Percentiles rank a stretch among this genome's conserved stretches.
Conservation (phyloP, 2,797 vertebrate species). For the Cercopithecus mitis region DNA sequence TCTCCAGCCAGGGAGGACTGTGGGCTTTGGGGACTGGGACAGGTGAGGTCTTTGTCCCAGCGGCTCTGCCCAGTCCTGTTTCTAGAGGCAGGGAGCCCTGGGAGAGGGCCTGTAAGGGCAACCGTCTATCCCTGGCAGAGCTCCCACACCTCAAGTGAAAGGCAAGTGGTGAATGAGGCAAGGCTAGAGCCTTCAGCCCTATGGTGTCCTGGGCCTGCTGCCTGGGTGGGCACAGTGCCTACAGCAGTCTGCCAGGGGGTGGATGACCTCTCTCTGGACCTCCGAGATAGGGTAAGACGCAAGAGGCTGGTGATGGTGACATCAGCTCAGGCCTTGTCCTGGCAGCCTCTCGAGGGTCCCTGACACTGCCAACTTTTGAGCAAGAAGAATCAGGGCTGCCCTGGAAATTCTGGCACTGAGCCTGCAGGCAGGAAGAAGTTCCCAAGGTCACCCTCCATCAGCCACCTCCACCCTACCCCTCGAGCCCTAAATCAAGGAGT, state of each 20-base stretch:
- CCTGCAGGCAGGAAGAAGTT: not conserved
- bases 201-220: not conserved
- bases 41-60: not conserved
- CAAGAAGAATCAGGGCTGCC: not conserved
- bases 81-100: not conserved
- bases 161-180: not conserved
- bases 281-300: not conserved
- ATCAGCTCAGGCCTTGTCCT: not conserved
- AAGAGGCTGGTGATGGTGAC: not conserved
- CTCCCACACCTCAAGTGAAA: not conserved
- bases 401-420: not conserved
- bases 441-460: conserved; percentile 9
- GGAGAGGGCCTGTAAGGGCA: not conserved
- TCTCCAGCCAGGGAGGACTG: not conserved
- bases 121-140: not conserved
- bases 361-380: not conserved
- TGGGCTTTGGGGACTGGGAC: not conserved
- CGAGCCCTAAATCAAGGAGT: not conserved
- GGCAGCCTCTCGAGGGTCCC: not conserved
- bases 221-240: not conserved
- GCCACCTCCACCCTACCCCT: not conserved
- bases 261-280: not conserved
- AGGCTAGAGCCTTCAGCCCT: not conserved
- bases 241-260: not conserved
- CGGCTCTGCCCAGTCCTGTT: not conserved